Base-by-base conservation (phyloP, 92 coral and sea anemone species). In the Scolanthus callimorphus region DNA sequence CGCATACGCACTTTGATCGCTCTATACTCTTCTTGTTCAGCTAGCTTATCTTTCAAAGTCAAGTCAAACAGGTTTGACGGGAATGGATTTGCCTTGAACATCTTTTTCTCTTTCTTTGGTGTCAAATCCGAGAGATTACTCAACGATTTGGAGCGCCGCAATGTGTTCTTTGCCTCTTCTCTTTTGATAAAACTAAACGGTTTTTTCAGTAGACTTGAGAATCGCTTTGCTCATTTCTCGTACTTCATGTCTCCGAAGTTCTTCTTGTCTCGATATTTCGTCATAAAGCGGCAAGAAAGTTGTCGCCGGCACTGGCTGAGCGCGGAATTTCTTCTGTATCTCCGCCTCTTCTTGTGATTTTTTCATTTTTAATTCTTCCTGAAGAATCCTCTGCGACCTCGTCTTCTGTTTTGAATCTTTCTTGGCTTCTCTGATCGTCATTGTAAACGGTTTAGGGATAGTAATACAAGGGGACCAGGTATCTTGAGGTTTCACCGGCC, bases 271-370 rank as follows among this genome's bases (percentile, higher is more conserved):
- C 17, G 69, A 64, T 9, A 94, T 84, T 27, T 88, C 99, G 51
- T 94, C 96, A 59, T 94, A 85, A 24, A 94, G 70, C 0, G 99
- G 99, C 45, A 94, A 20, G 51, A 94, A 94, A 1, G 99, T 94
- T 46, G 99, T 84, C 1, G 99, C 99, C 20, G 99, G 99, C 19
- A 89, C 80, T 2, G 99, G 99, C 45, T 94, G 99, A 10, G 96
- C 96, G 24, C 99, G 92, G 59, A 94, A 94, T 66, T 81, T 88
- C 72, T 94, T 94, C 31, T 85, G 82, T 19, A 94, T 19, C 57
- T 94, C 99, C 20, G 90, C 85, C 60, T 89, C 96, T 19, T 94
- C 96, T 23, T 59, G 63, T 29, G 85, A 85, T 59, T 76, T 82
- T 65, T 85, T 89, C 52, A 60, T 22, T 59, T 70, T 83, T 53